Base-by-base conservation (phyloP, 2,888 invertebrate species). In the Iphiclides podalirius region DNA sequence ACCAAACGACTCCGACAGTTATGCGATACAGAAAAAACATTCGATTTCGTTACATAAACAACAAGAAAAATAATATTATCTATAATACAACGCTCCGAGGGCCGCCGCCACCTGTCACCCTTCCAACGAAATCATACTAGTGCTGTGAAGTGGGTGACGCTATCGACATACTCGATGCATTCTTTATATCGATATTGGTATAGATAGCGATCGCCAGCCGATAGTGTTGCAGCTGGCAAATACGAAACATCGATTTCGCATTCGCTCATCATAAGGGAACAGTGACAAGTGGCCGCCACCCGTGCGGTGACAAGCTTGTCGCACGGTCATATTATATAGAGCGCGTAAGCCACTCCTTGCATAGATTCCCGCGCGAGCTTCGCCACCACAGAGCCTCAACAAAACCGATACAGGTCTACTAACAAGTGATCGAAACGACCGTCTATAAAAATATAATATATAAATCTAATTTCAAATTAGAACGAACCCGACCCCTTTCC, bases 401-500 rank as follows among this genome's bases (percentile, higher is more conserved):
- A 79, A 85, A 86, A 84, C 77, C 73, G 77, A 79, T 82, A 77
- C 78, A 75, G 58, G 60, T 59, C 60, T 74, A 71, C 72, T 12
- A 86, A 86, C 86, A 83, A 79, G 62, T 66, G 61, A 78, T 65
- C 70, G 73, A 82, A 86, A 85, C 71, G 85, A 87, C 79, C 72
- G 72, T 71, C 78, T 87, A 87, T 84, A 83, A 86, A 86, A 85
- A 87, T 86, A 87, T 86, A 85, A 86, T 86, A 87, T 86, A 85
- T 83, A 81, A 81, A 76, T 84, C 79, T 82, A 79, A 84, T 82
- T 80, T 82, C 69, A 81, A 84, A 84, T 69, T 55, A 70, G 69
- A 75, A 65, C 66, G 67, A 65, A 61, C 56, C 69, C 66, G 72
- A 71, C 76, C 66, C 70, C 66, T 55, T n/a, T 53, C 44, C 8